Base-by-base conservation (phyloP, 2,888 invertebrate genomes). In the Drosophila lutescens region DNA sequence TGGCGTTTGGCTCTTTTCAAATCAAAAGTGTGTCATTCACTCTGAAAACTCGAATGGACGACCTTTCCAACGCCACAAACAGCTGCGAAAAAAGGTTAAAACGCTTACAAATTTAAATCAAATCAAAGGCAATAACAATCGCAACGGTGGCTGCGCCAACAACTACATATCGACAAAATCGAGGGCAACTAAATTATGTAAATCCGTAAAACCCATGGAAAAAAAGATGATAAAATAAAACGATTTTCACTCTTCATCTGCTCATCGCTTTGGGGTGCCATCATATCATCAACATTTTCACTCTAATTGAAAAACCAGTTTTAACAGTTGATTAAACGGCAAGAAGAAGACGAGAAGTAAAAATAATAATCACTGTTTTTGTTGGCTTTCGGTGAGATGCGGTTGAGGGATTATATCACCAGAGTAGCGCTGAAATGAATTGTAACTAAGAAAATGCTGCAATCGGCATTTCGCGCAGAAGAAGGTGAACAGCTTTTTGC, bases 291-390 rank as follows among this genome's bases (percentile, higher is more conserved):
- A 85, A 73, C 80, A 87, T 85, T 85, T 87, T 85, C 85, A 87
- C 85, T 85, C 87, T 85, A 87, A 87, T 87, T 87, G 85, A 85
- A 82, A 85, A 87, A 85, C 84, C 87, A 85, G 85, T 85, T 85
- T 66, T 87, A 82, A 69, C 81, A 74, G 80, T 77, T 82, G 78
- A 77, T 81, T 81, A 81, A 84, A 86, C 54, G 47, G 49, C 75
- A 75, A 73, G 59, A 62, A 54, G 70, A 57, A 47, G 78, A 67
- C 55, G 46, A 55, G 61, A 57, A 73, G 57, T 76, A 77, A 77
- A 69, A 78, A 82, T 79, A 78, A 78, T 76, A 74, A 72, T 69
- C 74, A 41, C 56, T 51, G 32, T 41, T 55, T 54, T 66, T 40
- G 65, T 32, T 63, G 62, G 32, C 41, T 67, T 56, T 65, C 49